phyloP scores from a whole-genome alignment of 2,797 vertebrate species.

The Pteropus rufus region DNA sequence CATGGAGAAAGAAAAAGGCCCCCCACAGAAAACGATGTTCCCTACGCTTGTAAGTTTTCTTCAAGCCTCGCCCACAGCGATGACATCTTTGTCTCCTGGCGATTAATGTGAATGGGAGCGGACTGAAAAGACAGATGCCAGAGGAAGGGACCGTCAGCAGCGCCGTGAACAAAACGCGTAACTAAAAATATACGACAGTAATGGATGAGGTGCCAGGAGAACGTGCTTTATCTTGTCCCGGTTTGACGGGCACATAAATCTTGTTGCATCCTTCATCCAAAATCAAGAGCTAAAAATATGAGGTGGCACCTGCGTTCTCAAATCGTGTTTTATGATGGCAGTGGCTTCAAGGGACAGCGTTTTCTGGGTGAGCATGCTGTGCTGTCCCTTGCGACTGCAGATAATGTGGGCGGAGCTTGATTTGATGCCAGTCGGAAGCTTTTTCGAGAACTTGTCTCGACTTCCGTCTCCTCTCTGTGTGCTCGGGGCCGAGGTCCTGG shows the following conservation, averaged over 20 bases:
- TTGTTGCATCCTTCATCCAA: background rate
- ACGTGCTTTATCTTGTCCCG: background rate
- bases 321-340: background rate
- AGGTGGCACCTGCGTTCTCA: slow-evolving; percentile 33
- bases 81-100: background rate
- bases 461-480: background rate
- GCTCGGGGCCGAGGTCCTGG: background rate
- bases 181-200: slow-evolving; percentile 1
- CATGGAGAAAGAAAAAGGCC: background rate
- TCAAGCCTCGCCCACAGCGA: background rate
- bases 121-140: background rate
- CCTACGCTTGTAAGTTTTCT: background rate
- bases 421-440: background rate
- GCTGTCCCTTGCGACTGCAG: background rate
- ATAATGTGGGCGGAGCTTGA: background rate
- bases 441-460: too few species aligned
- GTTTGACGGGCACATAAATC: slow-evolving; percentile 60
- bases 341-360: background rate
- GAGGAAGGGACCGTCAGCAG: background rate
- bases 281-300: slow-evolving; percentile 44
- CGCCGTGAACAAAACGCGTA: background rate
- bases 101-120: background rate
- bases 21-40: background rate
- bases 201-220: background rate
- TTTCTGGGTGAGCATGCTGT: background rate